These are phyloP conservation scores for Macrosoma leucophasiata DNA, from an alignment of 2,888 invertebrate species.

Conservation along the genomic window DNA sequence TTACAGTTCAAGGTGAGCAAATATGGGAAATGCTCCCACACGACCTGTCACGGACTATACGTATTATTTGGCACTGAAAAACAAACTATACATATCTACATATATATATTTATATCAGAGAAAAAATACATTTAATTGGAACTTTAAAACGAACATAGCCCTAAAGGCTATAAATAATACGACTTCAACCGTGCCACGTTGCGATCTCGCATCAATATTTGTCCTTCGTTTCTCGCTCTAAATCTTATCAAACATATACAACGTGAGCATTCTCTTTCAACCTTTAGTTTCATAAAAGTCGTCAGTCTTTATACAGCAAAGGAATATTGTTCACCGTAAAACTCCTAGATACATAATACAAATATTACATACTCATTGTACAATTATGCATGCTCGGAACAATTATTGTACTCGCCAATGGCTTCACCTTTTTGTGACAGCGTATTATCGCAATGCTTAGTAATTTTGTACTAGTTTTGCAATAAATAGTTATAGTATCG, in stretches of 20 bases:
- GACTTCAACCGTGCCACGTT: no score
- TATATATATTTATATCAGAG: no score
- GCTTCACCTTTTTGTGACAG: constrained; percentile 18
- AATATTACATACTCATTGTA: constrained; percentile 7
- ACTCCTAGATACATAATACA: neutral
- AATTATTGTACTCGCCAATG: constrained; percentile 14
- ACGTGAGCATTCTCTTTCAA: no score
- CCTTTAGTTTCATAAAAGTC: no score
- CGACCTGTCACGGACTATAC: constrained; percentile 27
- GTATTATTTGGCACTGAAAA: constrained; percentile 49
- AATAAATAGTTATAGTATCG: constrained; percentile 22
- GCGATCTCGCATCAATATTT: no score
- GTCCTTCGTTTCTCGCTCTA: no score
- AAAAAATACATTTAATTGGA: no score
- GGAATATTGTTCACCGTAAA: no score
- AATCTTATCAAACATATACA: no score
- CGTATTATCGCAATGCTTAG: constrained; percentile 15
- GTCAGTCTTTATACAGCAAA: constrained; percentile 6
- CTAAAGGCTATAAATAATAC: no score
- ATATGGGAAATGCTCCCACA: constrained; percentile 13
- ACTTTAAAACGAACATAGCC: no score
- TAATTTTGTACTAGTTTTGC: constrained; percentile 26
- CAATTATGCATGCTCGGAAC: constrained; percentile 3
- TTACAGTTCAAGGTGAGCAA: constrained; percentile 25
- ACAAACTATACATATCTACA: constrained; percentile 28